Evolutionary conservation across 2,797 vertebrate species (phyloP), one percentile per base, ranked within the genome.

Genomic region (Karalla daura): DNA sequence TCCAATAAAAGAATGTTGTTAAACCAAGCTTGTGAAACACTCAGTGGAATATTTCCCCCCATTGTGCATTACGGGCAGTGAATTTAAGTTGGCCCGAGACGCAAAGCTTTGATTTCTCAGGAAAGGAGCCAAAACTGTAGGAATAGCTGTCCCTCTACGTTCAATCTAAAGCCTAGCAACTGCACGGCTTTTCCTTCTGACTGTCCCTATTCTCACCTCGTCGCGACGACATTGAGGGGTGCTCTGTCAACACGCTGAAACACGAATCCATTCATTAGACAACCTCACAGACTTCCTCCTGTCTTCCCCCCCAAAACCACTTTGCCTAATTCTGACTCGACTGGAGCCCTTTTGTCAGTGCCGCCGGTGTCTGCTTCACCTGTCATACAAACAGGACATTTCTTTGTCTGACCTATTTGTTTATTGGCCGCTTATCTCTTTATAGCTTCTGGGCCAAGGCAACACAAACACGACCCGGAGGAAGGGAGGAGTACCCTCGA

Each of bases 341-440:
- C 67, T 32, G 39, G 40, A 73, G 69, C 33, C 40, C 61, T 80
- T 69, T 83, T 74, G 64, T 85, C 36, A 32, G 17, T 51, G 33
- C 55, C 27, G 9, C 7, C 11, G 9, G 55, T 61, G 58, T 81
- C 67, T 27, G 20, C 51, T 76, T 82, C 79, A 54, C 61, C 76
- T 53, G 73, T 64, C 71, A 43, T 15, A 71, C 71, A 76, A 85
- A 89, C 78, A 71, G 63, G 59, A 74, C 44, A 58, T 62, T 21
- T 81, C 86, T 89, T 90, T 90, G 84, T 87, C 45, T 18, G 1
- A 32, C 32, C 41, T 74, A 43, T 87, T 90, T 90, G 86, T 89
- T 88, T 80, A 73, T 28, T 66, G 56, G 58, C 69, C 39, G 36
- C 86, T 91, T 89, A 90, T 90, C 85, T 91, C 70, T 18, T 5